Base-by-base conservation (phyloP, 1,140 invertebrate species). In the Nebria ingens region DNA sequence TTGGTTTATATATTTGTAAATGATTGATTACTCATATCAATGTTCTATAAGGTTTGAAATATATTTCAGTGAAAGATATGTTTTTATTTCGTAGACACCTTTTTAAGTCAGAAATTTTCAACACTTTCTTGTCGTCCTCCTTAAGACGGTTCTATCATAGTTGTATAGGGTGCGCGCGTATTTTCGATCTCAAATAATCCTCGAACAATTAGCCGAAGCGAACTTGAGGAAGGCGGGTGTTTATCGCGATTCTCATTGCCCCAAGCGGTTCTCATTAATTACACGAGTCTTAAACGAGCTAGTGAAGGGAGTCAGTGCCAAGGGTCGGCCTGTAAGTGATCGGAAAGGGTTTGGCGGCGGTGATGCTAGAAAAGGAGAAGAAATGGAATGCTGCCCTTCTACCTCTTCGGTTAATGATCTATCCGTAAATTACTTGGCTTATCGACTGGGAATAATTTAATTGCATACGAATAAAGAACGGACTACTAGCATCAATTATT, bases 381-480 rank as follows among this genome's bases (percentile, higher is more conserved):
- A 34, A 34, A 34, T n/a, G 25, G 25, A n/a, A 34, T 9, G 6
- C n/a, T 9, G 25, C n/a, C 25, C 25, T 9, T n/a, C 25, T n/a
- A n/a, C 25, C 25, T 9, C n/a, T n/a, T n/a, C 4, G 40, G 40
- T 9, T 45, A 45, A 45, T 45, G 40, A 45, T 45, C 40, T 45
- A 12, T 21, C 21, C 23, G 21, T 52, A 23, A 52, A 52, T 52
- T 52, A 52, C 51, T 52, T n/a, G 51, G 51, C 51, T 52, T 52
- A 52, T 52, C 51, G 51, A 25, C 12, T 52, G 21, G 21, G 51
- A 52, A 52, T 52, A 52, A 52, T 52, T 52, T 23, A 52, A 52
- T 52, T 21, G 23, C 21, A 15, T n/a, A n/a, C 13, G 51, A 52
- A 52, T 52, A 52, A 52, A 21, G 51, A 52, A 52, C 19, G 51